Base-by-base conservation (phyloP, 2,888 invertebrate genomes). In the Scaptomyza reducta region DNA sequence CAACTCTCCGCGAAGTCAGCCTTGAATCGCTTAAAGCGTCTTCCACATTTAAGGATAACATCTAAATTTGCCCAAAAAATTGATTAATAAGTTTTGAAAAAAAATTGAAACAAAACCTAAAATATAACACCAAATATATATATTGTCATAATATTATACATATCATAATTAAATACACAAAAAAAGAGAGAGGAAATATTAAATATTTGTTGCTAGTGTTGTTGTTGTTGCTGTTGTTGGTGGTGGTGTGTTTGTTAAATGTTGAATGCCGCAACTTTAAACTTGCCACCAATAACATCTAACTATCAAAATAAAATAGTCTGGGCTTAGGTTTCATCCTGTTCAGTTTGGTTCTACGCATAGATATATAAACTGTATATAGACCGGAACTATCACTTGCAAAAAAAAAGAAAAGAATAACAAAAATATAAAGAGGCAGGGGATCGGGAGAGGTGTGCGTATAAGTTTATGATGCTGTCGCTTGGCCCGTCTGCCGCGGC, bases 401-500 rank as follows among this genome's bases (percentile, higher is more conserved):
- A 66, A 31, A 31, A 31, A 31, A 31, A 66, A 64, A 61, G 42
- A 31, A 66, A 64, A 61, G 42, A 74, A 72, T 63, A 14, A 38
- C 3, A 9, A 14, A 38, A 38, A 35, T 6, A n/a, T 6, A 40
- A 40, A 14, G 9, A 1, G 16, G 9, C 0, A 0, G 16, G 16
- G 16, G 10, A 7, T 1, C 40, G 38, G 38, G 58, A 33, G 31
- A 35, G 18, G n/a, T 25, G 35, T 25, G 25, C 14, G 25, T 67
- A 69, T 74, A 74, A 66, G 70, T 58, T 70, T 74, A 74, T 63
- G 70, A 74, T 60, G 74, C 74, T 74, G 67, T 69, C 65, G 70
- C 76, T 51, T 70, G 70, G 51, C 74, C 70, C 56, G 83, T 72
- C 65, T 80, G 77, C 45, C 96, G 94, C 13, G 95, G 95, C 82